These are phyloP conservation scores for Allacma fusca DNA, from an alignment of 2,888 invertebrate genomes.

Conservation along the genomic window DNA sequence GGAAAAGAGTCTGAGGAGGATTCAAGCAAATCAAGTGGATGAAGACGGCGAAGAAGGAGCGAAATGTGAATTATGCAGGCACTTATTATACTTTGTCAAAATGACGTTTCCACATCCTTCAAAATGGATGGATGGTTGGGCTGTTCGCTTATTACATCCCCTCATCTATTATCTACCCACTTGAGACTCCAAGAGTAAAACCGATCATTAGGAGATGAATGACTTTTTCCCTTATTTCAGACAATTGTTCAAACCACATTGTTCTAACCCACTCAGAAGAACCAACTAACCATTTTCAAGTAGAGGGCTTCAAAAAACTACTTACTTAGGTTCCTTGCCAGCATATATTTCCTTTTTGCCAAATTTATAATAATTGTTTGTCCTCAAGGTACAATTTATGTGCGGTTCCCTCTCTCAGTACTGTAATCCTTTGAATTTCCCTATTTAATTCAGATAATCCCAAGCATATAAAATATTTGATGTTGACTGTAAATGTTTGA, in stretches of 20 bases:
- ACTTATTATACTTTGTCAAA: conserved; percentile 7
- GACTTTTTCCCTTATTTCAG: neutral
- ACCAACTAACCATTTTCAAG: no score
- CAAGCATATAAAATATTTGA: no score
- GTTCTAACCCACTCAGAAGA: neutral
- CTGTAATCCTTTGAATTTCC: no score
- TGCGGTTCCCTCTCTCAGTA: no score
- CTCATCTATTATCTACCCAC: conserved; percentile 26
- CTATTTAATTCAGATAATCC: no score
- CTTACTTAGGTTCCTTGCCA: no score
- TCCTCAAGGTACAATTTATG: no score
- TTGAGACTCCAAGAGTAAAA: conserved; percentile 3
- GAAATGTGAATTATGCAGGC: conserved; percentile 3
- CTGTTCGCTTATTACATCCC: neutral
- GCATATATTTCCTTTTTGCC: no score
- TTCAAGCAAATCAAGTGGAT: neutral
- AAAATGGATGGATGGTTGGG: conserved; percentile 7
- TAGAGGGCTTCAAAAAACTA: no score
- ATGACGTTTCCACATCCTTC: conserved; percentile 16
- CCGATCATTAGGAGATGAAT: conserved; percentile 7
- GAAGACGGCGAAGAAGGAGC: neutral
- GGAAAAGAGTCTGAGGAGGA: neutral
- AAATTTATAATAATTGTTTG: no score
- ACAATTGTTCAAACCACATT: neutral
- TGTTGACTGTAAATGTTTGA: no score